A percentile compares a stretch with the other conserved stretches of the same genome.
These are phyloP conservation scores for Solenopsis fugax DNA, from an alignment of 1,140 invertebrate genomes.

Conservation along the genomic window DNA sequence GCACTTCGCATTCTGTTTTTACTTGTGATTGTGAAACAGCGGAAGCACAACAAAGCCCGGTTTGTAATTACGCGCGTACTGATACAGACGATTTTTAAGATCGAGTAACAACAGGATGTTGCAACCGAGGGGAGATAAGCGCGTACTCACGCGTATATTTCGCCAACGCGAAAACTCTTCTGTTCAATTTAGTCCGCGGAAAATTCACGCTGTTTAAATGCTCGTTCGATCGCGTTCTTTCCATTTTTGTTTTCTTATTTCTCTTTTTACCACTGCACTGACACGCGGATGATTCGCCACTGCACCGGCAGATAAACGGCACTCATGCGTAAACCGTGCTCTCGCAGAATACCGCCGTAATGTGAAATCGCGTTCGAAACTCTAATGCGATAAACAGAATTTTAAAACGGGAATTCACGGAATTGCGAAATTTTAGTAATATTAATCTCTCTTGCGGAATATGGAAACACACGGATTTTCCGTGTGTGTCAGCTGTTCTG, in stretches of 20 bases:
- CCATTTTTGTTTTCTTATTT: not conserved
- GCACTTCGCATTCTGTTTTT: not conserved
- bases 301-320: not conserved
- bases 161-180: not conserved
- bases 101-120: constrained; percentile 29
- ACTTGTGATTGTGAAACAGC: not conserved
- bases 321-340: not conserved
- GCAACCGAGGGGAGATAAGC: constrained; percentile 47
- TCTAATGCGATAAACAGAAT: constrained; percentile 40
- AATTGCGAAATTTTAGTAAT: constrained; percentile 34
- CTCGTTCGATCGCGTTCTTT: not conserved
- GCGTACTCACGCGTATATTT: not conserved
- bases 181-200: not conserved
- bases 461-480: not conserved
- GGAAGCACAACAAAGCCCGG: constrained; percentile 3
- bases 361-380: constrained; percentile 4
- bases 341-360: constrained; percentile 3
- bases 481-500: constrained; percentile 46
- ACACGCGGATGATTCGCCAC: not conserved
- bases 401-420: constrained; percentile 13
- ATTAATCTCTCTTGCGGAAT: constrained; percentile 34
- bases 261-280: not conserved
- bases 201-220: constrained; percentile 1
- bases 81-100: constrained; percentile 46
- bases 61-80: constrained; percentile 33